Evolutionary conservation across 2,797 vertebrate genomes (phyloP).

Genomic region (Amblyraja radiata): DNA sequence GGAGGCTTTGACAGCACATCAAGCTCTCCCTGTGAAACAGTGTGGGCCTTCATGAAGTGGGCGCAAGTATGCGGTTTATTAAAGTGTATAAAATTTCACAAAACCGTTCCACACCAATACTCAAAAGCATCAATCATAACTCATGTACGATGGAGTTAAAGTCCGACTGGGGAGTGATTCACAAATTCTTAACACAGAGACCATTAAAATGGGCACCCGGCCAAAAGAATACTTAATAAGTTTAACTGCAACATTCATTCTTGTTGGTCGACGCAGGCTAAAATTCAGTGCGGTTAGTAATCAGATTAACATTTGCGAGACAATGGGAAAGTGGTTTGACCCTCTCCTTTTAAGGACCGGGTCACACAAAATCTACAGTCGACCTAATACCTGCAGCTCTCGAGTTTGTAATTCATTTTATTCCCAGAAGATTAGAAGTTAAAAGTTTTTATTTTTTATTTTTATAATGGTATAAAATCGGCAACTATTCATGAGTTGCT

Average conservation of each 20-base stretch:
- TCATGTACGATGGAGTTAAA: conserved; percentile 9
- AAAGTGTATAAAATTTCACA: not conserved
- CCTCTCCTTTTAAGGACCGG: conserved; percentile 8
- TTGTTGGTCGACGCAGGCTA: not conserved
- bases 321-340: not conserved
- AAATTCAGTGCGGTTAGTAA: not conserved
- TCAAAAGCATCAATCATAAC: not conserved
- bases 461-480: too few relatives aligned
- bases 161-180: not conserved
- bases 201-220: conserved; percentile 1
- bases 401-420: not conserved
- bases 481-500: not conserved
- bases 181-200: conserved; percentile 17
- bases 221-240: conserved; percentile 9
- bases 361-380: not conserved
- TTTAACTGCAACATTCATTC: not conserved
- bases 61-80: not conserved
- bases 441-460: too few relatives aligned
- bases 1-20: not conserved
- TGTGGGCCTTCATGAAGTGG: not conserved
- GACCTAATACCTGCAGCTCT: not conserved
- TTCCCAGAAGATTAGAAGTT: not conserved
- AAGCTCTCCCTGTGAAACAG: not conserved
- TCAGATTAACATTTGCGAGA: not conserved
- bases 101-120: not conserved